Base-by-base conservation (phyloP, 2,888 invertebrate genomes). In the Smittia aterrima region DNA sequence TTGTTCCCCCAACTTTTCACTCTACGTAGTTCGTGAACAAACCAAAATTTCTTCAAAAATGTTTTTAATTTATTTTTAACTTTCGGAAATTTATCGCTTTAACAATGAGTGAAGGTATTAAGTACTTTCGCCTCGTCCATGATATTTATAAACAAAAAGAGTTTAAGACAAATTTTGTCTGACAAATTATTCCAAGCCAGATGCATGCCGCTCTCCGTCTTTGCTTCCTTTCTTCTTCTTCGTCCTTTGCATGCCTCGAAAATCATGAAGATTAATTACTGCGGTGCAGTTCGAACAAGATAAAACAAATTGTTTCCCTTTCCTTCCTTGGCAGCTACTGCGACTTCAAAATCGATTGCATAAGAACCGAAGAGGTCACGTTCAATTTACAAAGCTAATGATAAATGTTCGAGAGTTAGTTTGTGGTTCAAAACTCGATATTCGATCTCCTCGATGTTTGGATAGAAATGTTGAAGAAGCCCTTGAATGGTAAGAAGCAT, bases 221-320 rank as follows among this genome's bases (percentile, higher is more conserved):
- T 25, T 27, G 20, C 64, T 20, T 64, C 64, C 64, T 47, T 47
- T 16, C 3, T 64, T 16, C 27, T 25, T n/a, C 25, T 27, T 27
- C 64, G n/a, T 58, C 58, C 58, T 58, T 18, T 2, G 47, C 32
- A 3, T 32, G 58, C 22, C 22, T 22, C 18, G 22, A 64, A 64
- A 7, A 27, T 27, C 18, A 6, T 13, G 27, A 25, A 64, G 64
- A 64, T 64, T 64, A 64, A 64, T 64, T 64, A 27, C 64, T 64
- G 24, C 64, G 64, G 47, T 47, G 47, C 16, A n/a, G 11, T n/a
- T 58, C 58, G 25, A 27, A 27, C 25, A 27, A 58, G 58, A 64
- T 64, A 27, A 20, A 64, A 64, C 64, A 64, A 64, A 64, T 27
- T 64, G 64, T 25, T 64, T 64, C 64, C 64, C 27, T 64, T 64